Evolutionary conservation across 2,797 vertebrate species (phyloP).

Genomic region (Melanotaenia pygmaea): DNA sequence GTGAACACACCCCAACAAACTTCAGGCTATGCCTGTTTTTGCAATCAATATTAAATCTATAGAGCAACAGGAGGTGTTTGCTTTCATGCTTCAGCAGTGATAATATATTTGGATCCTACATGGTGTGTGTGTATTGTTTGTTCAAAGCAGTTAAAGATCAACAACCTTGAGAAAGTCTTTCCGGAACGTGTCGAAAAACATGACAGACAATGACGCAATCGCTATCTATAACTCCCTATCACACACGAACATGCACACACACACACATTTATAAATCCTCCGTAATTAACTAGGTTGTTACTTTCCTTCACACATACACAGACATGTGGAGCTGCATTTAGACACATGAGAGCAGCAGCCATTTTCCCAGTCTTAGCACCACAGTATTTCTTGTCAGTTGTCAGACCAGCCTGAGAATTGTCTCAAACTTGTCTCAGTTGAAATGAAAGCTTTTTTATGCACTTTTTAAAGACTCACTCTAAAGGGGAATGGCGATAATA

Average conservation of each 20-base stretch:
- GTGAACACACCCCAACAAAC: too few relatives aligned
- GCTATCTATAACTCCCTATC: constrained; percentile 15
- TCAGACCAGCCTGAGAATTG: neutral
- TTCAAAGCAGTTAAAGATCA: neutral
- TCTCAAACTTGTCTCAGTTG: neutral
- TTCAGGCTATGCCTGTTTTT: neutral
- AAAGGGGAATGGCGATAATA: neutral
- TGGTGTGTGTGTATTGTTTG: neutral
- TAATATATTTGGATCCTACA: neutral
- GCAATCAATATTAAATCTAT: neutral
- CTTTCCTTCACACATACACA: too few relatives aligned
- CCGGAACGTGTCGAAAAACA: constrained; percentile 7
- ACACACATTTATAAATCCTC: constrained; percentile 15
- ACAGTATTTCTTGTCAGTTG: constrained; percentile 2
- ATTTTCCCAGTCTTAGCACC: constrained; percentile 19
- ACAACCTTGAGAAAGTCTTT: neutral
- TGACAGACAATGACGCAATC: neutral
- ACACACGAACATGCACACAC: neutral
- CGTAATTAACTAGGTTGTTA: neutral
- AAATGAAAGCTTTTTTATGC: constrained; percentile 5
- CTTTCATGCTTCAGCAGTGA: neutral
- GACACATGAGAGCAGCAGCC: neutral
- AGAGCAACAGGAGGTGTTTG: constrained; percentile 1
- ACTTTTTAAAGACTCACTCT: neutral
- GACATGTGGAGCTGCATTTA: neutral